Conservation (phyloP, 2,113 vertebrate species). For the Sclerurus mexicanus region DNA sequence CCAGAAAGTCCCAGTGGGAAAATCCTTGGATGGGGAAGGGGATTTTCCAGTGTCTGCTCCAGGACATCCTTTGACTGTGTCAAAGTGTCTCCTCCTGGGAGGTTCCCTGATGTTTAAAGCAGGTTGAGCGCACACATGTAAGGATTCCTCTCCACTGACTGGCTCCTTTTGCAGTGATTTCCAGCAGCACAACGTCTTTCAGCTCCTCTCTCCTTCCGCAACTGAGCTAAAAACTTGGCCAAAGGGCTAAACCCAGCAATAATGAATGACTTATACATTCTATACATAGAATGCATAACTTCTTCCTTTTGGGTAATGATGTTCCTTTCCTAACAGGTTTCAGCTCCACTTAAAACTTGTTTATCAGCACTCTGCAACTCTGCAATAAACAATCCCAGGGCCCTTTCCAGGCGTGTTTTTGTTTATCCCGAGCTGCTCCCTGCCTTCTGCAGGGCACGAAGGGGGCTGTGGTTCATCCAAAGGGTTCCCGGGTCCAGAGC, state of each 20-base stretch:
- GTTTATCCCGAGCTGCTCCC: background rate
- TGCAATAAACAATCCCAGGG: fast-evolving
- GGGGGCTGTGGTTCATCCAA: fast-evolving
- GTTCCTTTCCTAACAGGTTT: background rate
- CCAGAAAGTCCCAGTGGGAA: background rate
- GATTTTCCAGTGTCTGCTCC: background rate
- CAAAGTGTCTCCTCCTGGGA: background rate
- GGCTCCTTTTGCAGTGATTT: background rate
- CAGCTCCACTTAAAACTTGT: too few relatives aligned
- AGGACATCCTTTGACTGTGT: background rate
- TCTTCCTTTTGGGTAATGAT: fast-evolving
- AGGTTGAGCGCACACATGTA: fast-evolving
- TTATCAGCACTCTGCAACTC: background rate
- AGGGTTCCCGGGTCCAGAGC: fast-evolving
- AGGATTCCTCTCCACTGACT: background rate
- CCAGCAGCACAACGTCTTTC: background rate
- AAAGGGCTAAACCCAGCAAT: background rate
- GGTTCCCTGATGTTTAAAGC: background rate
- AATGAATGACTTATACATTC: fast-evolving
- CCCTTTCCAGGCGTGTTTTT: background rate
- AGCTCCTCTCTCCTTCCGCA: background rate
- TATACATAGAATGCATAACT: fast-evolving
- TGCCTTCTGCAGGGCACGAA: fast-evolving
- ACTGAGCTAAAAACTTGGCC: background rate
- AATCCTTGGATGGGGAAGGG: background rate